These are phyloP conservation scores for Tenebrosternarchus preto DNA, from an alignment of 2,113 vertebrate genomes.

Conservation along the genomic window DNA sequence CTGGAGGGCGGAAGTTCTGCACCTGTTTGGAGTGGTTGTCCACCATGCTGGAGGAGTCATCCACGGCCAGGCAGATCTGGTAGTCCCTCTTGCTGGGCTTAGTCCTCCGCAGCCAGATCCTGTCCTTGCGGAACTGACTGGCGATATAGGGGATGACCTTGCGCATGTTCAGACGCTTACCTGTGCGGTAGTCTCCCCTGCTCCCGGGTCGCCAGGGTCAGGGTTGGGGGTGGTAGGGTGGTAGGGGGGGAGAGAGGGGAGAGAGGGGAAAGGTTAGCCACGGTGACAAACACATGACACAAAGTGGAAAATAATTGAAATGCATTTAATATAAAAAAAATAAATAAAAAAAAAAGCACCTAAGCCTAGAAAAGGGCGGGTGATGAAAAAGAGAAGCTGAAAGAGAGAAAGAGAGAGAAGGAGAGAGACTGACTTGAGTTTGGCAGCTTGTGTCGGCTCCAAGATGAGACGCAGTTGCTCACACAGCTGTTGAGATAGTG, in stretches of 20 bases:
- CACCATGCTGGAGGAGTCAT: constrained; percentile 97
- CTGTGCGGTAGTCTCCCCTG: constrained; percentile 95
- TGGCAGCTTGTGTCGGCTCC: constrained; percentile 93
- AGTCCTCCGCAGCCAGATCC: constrained; percentile 96
- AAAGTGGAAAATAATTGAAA: no score
- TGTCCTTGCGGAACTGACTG: constrained; percentile 97
- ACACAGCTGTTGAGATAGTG: constrained; percentile 94
- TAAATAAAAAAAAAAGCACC: no score
- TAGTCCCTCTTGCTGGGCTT: constrained; percentile 97
- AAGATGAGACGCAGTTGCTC: constrained; percentile 94
- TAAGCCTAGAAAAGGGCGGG: no score
- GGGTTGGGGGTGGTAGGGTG: not conserved
- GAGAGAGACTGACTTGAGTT: constrained; percentile 80
- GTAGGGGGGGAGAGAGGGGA: not conserved
- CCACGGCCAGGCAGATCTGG: constrained; percentile 94
- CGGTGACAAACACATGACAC: not conserved
- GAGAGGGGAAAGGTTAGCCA: not conserved
- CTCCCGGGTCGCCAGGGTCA: not conserved
- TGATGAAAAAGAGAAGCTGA: no score
- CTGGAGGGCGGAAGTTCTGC: not conserved
- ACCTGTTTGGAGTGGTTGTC: constrained; percentile 99
- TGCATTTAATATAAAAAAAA: no score
- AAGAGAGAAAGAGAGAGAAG: not conserved
- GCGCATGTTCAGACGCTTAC: constrained; percentile 96
- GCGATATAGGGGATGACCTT: constrained; percentile 98